Evolutionary conservation across 2,888 invertebrate species (phyloP), one percentile per base, ranked within the genome.

Genomic region (Lepetodrilus schrolli): DNA sequence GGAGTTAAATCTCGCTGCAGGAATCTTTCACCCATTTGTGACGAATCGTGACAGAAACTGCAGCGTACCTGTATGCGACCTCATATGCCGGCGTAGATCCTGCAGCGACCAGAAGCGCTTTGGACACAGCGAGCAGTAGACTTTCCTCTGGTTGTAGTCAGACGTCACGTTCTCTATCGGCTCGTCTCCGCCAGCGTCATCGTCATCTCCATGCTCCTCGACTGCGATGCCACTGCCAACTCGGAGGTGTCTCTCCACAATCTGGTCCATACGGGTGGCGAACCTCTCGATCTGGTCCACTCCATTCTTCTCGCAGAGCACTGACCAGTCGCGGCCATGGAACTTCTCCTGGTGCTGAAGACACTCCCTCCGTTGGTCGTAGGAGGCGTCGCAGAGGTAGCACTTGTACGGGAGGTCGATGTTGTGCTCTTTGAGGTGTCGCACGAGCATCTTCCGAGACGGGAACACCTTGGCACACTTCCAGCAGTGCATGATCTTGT

Each of bases 61-160:
- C n/a, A n/a, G n/a, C 80, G 76, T 77, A 90, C 90, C 90, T 70
- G 89, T 90, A 90, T 98, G 97, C 0, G 96, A 97, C 21, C 96
- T 92, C 96, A 97, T 97, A 91, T 98, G 98, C 0, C 97, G 93
- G 0, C 97, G 93, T 4, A 97, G 92, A 90, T 98, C 97, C 89
- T 97, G 97, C 0, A 96, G 95, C 0, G 97, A 97, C 96, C 96
- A 97, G 92, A 97, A 97, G 65, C 96, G 94, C 77, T 97, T 94
- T 89, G 96, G 93, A 90, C 97, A 98, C 88, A 97, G 96, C 0
- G 96, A 96, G 90, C 97, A 90, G 81, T 86, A 87, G 26, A 90
- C 88, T 78, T 90, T 89, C 38, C 87, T 78, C 83, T 87, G 84
- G 76, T 83, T 81, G 76, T 86, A 86, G 75, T 86, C 86, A 21